These are phyloP conservation scores for Lucifuga dentata DNA, from an alignment of 2,113 vertebrate genomes.

Conservation along the genomic window DNA sequence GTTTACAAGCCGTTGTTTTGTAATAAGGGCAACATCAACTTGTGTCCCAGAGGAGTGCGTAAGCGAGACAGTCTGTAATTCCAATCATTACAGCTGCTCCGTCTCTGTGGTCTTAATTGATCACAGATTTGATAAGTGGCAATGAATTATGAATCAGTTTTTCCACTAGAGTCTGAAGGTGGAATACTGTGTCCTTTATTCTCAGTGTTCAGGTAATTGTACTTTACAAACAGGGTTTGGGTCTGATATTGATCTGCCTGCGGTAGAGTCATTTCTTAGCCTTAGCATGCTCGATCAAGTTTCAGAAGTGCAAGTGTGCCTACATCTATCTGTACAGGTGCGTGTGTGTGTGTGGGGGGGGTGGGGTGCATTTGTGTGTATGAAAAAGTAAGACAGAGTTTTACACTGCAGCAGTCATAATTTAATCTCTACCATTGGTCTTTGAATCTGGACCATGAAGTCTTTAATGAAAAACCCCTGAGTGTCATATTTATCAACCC, in stretches of 20 bases:
- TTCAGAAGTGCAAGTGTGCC: slow-evolving; percentile 24
- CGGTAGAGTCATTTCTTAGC: slow-evolving; percentile 32
- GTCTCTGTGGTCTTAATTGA: slow-evolving; percentile 52
- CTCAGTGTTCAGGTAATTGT: slow-evolving; percentile 37
- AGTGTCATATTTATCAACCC: slow-evolving; percentile 20
- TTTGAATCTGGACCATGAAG: slow-evolving; percentile 11
- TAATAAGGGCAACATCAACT: slow-evolving; percentile 5
- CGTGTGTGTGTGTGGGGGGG: not conserved
- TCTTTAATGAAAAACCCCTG: slow-evolving; percentile 8
- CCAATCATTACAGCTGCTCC: slow-evolving; percentile 21
- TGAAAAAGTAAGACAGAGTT: not conserved
- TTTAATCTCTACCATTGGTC: slow-evolving; percentile 23
- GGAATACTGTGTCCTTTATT: slow-evolving; percentile 40
- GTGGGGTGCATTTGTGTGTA: slow-evolving; percentile 1
- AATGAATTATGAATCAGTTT: slow-evolving; percentile 72
- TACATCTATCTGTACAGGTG: not conserved
- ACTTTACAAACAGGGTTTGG: slow-evolving; percentile 36
- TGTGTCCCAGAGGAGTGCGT: not conserved
- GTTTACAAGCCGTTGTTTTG: slow-evolving; percentile 23
- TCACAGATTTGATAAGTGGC: slow-evolving; percentile 45
- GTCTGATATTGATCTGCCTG: slow-evolving; percentile 50
- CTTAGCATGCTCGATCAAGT: slow-evolving; percentile 49
- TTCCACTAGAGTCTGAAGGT: slow-evolving; percentile 48
- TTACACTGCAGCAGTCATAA: not conserved
- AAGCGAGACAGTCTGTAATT: not conserved